Evolutionary conservation across 2,888 invertebrate genomes (phyloP), one percentile per base, ranked within the genome.

Genomic region (Iphiclides podalirius): DNA sequence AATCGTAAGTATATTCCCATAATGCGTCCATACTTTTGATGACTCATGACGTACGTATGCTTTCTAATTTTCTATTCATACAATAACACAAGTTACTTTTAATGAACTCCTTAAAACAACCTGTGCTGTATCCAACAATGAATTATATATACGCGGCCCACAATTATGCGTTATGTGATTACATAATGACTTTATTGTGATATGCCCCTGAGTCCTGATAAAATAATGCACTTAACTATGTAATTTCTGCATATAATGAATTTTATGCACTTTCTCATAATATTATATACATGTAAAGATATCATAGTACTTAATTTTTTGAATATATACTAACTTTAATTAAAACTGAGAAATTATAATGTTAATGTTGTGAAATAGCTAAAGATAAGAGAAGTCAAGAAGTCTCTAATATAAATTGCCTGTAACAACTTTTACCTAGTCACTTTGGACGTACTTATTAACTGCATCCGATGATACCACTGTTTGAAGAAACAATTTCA

Each of bases 141-240:
- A 79, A 83, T 84, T 68, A 84, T 82, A 70, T 75, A 82, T 80
- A 61, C 62, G 60, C 66, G 63, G 63, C 54, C 57, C 58, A 59
- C 60, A 67, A 52, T 57, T 57, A 71, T 72, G 72, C 75, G 78
- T 72, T 82, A 79, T 81, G 75, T 79, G 79, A 72, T 85, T 82
- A 83, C 81, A 82, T 83, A 85, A 84, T 70, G n/a, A n/a, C n/a
- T n/a, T n/a, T n/a, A n/a, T n/a, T n/a, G n/a, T n/a, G n/a, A n/a
- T n/a, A n/a, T n/a, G n/a, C n/a, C n/a, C n/a, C n/a, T n/a, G n/a
- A n/a, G n/a, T n/a, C n/a, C n/a, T n/a, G n/a, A n/a, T n/a, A n/a
- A n/a, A n/a, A n/a, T n/a, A n/a, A n/a, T n/a, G n/a, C n/a, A n/a
- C n/a, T n/a, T n/a, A n/a, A n/a, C n/a, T n/a, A n/a, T n/a, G n/a